Evolutionary conservation across 2,888 invertebrate species (phyloP).

Genomic region (Drosophila emarginata): DNA sequence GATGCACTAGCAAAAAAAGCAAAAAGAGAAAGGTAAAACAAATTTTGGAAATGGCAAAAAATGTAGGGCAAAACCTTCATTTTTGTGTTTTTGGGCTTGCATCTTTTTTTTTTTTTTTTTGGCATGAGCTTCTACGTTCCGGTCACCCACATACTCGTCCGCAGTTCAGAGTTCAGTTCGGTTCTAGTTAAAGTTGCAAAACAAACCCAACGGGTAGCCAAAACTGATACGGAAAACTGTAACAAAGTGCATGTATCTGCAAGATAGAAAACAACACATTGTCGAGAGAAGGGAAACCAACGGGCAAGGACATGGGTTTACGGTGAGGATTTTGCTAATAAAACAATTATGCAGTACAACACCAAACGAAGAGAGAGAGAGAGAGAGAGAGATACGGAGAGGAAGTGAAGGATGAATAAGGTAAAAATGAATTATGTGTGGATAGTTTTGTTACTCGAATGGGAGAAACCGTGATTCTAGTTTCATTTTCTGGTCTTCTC

Average conservation of each 20-base stretch:
- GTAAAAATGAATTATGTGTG: background rate
- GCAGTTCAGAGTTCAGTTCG: slow-evolving; percentile 27
- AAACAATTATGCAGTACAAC: slow-evolving; percentile 69
- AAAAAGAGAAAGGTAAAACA: background rate
- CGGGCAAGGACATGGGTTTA: slow-evolving; percentile 27
- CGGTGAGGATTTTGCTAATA: slow-evolving; percentile 61
- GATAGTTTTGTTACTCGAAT: background rate
- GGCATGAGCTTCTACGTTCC: slow-evolving; percentile 28
- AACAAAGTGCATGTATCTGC: slow-evolving; percentile 59
- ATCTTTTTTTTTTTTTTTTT: slow-evolving; percentile 19
- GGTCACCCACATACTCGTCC: slow-evolving; percentile 9
- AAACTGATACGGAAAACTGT: slow-evolving; percentile 21
- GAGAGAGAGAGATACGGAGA: slow-evolving; percentile 34
- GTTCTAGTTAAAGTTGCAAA: slow-evolving; percentile 44
- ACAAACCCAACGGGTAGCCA: slow-evolving; percentile 51
- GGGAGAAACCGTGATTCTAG: too few species aligned
- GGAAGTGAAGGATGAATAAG: slow-evolving; percentile 5
- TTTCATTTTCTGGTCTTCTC: too few species aligned
- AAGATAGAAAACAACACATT: slow-evolving; percentile 54
- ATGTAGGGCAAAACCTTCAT: slow-evolving; percentile 1
- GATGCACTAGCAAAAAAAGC: background rate
- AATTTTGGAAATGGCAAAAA: slow-evolving; percentile 2
- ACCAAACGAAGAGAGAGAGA: slow-evolving; percentile 32
- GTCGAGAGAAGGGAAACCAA: slow-evolving; percentile 12
- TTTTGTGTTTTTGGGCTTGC: background rate